Evolutionary conservation across 2,797 vertebrate genomes (phyloP).

Genomic region (Syngnathus acus): DNA sequence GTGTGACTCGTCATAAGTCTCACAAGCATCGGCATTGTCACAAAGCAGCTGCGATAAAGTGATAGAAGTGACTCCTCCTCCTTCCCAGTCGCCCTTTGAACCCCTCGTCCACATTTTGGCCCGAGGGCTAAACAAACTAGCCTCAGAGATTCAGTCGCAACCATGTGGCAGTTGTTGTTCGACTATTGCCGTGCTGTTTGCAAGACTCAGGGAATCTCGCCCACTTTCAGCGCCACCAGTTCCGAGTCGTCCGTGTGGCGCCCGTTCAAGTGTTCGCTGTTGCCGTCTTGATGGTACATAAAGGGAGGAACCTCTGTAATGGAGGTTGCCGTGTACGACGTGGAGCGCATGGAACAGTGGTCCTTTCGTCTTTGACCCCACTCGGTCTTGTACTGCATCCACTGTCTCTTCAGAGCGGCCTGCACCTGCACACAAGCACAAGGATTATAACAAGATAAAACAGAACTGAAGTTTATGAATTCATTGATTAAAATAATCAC

Average conservation of each 20-base stretch:
- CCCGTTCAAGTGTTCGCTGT: constrained; percentile 76
- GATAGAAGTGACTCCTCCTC: background rate
- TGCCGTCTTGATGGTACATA: constrained; percentile 79
- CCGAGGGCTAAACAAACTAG: constrained; percentile 18
- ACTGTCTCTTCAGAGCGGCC: constrained; percentile 83
- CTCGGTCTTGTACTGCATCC: constrained; percentile 85
- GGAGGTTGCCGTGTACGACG: constrained; percentile 85
- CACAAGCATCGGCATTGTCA: constrained; percentile 18
- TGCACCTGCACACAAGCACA: constrained; percentile 74
- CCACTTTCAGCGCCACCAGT: constrained; percentile 75
- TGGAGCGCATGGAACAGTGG: constrained; percentile 80
- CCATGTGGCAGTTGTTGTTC: constrained; percentile 16
- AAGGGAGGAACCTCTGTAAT: constrained; percentile 84
- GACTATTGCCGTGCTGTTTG: background rate
- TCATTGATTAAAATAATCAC: too few relatives aligned
- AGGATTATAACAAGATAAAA: background rate
- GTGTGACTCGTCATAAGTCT: constrained; percentile 45
- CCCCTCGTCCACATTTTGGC: background rate
- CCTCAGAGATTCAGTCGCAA: constrained; percentile 9
- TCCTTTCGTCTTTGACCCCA: constrained; percentile 83
- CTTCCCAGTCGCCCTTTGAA: background rate
- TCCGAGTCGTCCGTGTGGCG: constrained; percentile 73
- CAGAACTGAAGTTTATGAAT: too few relatives aligned
- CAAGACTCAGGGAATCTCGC: constrained; percentile 72
- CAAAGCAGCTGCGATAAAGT: background rate